Evolutionary conservation across 2,113 vertebrate genomes (phyloP).

Genomic region (Macaca nemestrina): DNA sequence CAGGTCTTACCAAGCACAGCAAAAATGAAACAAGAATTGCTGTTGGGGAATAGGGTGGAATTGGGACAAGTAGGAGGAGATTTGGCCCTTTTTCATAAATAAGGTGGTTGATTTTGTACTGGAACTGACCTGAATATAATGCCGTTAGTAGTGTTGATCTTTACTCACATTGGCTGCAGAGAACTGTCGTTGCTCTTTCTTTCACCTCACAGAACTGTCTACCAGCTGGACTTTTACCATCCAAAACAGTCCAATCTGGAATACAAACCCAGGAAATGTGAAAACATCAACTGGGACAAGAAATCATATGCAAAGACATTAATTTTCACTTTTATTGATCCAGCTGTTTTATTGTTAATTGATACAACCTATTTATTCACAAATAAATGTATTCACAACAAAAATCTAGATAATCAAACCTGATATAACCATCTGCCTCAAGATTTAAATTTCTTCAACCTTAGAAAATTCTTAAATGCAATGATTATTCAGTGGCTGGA

Average conservation of each 20-base stretch:
- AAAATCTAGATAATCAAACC: conserved; percentile 82
- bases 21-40: background rate
- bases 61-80: background rate
- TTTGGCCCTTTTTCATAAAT: background rate
- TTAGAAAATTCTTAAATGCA: conserved; percentile 53
- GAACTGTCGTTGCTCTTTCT: background rate
- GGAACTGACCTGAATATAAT: background rate
- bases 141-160: background rate
- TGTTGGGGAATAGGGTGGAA: background rate
- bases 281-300: conserved; percentile 45
- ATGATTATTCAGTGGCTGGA: conserved; percentile 63
- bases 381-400: conserved; percentile 84
- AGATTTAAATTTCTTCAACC: conserved; percentile 73
- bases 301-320: conserved; percentile 66
- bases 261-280: conserved; percentile 41
- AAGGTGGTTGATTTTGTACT: background rate
- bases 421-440: conserved; percentile 64
- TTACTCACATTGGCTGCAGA: background rate
- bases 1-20: background rate
- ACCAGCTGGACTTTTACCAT: background rate
- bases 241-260: conserved; percentile 34
- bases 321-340: conserved; percentile 82
- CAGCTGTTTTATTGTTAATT: conserved; percentile 82
- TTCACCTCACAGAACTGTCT: background rate
- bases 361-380: conserved; percentile 80